Evolutionary conservation across 2,113 vertebrate genomes (phyloP).

Genomic region (Sciurus niger): DNA sequence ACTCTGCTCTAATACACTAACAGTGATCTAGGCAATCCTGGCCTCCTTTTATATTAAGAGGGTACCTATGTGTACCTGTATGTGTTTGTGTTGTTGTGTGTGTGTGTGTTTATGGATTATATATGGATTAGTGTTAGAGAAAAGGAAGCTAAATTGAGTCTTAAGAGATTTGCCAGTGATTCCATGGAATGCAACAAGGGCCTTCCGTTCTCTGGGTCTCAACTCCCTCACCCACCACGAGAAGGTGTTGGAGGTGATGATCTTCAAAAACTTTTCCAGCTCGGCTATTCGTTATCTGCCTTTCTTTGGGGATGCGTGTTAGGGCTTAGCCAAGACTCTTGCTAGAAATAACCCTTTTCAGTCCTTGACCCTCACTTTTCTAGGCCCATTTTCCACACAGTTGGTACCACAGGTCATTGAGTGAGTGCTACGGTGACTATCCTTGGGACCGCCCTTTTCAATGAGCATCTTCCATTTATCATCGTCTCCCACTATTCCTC

Average conservation of each 20-base stretch:
- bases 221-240: background rate
- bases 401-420: too few species aligned
- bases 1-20: background rate
- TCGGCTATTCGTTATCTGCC: background rate
- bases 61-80: background rate
- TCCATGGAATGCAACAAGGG: background rate
- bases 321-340: background rate
- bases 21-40: background rate
- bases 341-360: background rate
- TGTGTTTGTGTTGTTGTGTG: background rate
- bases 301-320: background rate
- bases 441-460: background rate
- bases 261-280: background rate
- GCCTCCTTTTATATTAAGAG: background rate
- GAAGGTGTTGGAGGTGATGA: background rate
- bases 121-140: background rate
- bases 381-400: background rate
- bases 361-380: conserved; percentile 27
- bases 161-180: background rate
- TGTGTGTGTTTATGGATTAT: too few species aligned
- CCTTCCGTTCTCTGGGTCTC: background rate
- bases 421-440: fast-evolving
- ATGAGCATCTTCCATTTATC: background rate
- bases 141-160: background rate
- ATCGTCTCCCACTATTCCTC: background rate